These are phyloP conservation scores for Sturmia bella DNA, from an alignment of 2,888 invertebrate species.

Conservation along the genomic window DNA sequence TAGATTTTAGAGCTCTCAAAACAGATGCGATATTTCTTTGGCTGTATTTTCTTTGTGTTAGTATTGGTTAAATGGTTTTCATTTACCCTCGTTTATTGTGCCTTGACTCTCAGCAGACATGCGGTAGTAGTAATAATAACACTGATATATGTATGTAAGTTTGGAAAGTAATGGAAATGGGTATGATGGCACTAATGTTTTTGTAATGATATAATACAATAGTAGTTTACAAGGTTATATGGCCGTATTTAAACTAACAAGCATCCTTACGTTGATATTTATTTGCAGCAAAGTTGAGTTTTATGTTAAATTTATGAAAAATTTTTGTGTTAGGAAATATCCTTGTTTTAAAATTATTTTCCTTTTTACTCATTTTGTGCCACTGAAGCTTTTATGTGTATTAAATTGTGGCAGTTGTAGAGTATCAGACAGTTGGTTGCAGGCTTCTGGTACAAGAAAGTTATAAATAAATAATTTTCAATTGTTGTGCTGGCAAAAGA, in stretches of 20 bases:
- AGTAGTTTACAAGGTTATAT: conserved; percentile 60
- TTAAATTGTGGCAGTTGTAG: too few species aligned
- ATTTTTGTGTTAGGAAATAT: too few species aligned
- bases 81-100: conserved; percentile 11
- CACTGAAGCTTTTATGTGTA: too few species aligned
- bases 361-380: too few species aligned
- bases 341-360: too few species aligned
- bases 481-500: too few species aligned
- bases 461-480: too few species aligned
- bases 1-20: too few species aligned
- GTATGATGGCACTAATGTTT: conserved; percentile 28
- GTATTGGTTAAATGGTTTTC: conserved; percentile 28
- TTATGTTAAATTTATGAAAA: background rate
- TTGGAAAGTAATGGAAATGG: conserved; percentile 5
- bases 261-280: background rate
- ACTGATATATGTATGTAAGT: background rate
- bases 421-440: too few species aligned
- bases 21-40: background rate
- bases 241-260: background rate
- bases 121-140: background rate
- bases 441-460: too few species aligned
- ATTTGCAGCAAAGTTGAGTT: background rate
- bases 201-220: conserved; percentile 32
- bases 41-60: conserved; percentile 26
- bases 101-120: background rate